Evolutionary conservation across 2,888 invertebrate genomes (phyloP).

Genomic region (Leptopilina syphax): DNA sequence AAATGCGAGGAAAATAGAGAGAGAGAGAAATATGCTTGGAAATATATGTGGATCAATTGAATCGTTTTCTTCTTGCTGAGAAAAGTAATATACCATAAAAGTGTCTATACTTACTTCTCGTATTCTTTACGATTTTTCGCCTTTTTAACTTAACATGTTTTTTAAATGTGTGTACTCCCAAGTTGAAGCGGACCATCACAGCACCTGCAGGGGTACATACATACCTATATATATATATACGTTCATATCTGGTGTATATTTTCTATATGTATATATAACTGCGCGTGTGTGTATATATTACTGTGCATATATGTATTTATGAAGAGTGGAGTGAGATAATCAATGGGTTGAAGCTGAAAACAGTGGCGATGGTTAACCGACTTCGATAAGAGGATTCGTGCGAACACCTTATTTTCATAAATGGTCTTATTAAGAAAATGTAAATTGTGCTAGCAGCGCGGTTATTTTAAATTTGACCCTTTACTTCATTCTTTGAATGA

Average conservation of each 20-base stretch:
- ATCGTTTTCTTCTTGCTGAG: constrained; percentile 14
- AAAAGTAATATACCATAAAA: background rate
- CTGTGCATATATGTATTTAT: background rate
- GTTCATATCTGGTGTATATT: background rate
- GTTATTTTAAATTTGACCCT: background rate
- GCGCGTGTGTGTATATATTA: background rate
- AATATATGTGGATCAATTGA: constrained; percentile 17
- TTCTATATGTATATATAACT: too few species aligned
- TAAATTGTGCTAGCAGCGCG: background rate
- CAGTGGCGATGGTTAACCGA: constrained; percentile 36
- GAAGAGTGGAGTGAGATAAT: constrained; percentile 33
- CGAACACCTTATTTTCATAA: constrained; percentile 40
- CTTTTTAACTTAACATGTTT: constrained; percentile 20
- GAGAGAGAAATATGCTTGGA: background rate
- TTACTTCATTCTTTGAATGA: constrained; percentile 26
- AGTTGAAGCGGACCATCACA: constrained; percentile 9
- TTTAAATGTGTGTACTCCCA: constrained; percentile 7
- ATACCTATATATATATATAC: too few species aligned
- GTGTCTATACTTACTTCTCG: constrained; percentile 1
- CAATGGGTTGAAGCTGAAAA: constrained; percentile 34
- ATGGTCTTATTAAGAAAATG: constrained; percentile 33
- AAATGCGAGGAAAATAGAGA: constrained; percentile 14
- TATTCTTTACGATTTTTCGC: constrained; percentile 3
- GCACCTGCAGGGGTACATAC: constrained; percentile 24
- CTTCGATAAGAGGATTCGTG: constrained; percentile 34